Evolutionary conservation across 2,888 invertebrate species (phyloP), one percentile per base, ranked within the genome.

Genomic region (Drosophila setosimentum): DNA sequence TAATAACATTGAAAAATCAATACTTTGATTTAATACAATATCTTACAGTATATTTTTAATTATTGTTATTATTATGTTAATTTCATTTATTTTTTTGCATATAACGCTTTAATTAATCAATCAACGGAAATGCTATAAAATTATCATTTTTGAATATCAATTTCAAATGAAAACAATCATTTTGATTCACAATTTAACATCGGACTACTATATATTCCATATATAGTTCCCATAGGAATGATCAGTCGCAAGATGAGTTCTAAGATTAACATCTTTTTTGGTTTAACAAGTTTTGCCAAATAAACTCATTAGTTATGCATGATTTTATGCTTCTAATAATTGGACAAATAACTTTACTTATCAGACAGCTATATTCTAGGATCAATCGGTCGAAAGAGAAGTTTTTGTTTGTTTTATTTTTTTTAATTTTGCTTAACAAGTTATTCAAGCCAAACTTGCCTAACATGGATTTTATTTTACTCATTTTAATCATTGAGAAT

Each of bases 381-480:
- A n/a, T 10, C 11, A 42, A 42, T 5, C 1, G 42, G 11, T 11
- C 2, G 6, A 21, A 13, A 42, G 11, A 6, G 6, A 21, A 6
- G 1, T 1, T 1, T 3, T 33, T 33, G 13, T 13, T 33, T 33
- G 5, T 33, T 13, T 21, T 21, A 13, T 2, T 21, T 42, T 40
- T 42, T n/a, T n/a, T n/a, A n/a, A n/a, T n/a, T n/a, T n/a, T n/a
- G n/a, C n/a, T n/a, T n/a, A n/a, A n/a, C n/a, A n/a, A n/a, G n/a
- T n/a, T 35, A 1, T 18, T 6, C 4, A 8, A 3, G 8, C 8
- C 18, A 10, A n/a, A 2, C 2, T 40, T n/a, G 2, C 0, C n/a
- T 1, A n/a, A 10, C n/a, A 40, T 40, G 2, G 16, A n/a, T n/a
- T 21, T 21, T 11, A 11, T 21, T 11, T 40, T 40, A 11, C 21